Conservation (phyloP, 2,888 invertebrate genomes). For the Entomobrya proxima region DNA sequence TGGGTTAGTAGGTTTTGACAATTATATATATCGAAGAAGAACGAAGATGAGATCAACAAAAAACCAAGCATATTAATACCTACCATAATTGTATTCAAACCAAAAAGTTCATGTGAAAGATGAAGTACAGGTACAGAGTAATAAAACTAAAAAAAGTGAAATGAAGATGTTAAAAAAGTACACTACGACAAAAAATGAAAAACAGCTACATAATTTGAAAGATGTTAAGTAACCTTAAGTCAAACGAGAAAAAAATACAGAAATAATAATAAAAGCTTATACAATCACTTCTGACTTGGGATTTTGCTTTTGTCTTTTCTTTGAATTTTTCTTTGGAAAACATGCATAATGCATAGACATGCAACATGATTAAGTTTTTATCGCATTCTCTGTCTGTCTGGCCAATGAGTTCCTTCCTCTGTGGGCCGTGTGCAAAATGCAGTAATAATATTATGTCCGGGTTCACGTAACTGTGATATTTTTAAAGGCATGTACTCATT, state of each 20-base stretch:
- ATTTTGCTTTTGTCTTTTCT: neutral
- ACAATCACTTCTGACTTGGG: slow-evolving; percentile 47
- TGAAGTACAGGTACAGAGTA: slow-evolving; percentile 27
- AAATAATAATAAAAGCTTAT: slow-evolving; percentile 53
- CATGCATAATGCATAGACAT: no score
- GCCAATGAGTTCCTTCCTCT: no score
- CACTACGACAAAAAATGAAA: neutral
- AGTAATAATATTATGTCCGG: no score
- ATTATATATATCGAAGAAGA: no score
- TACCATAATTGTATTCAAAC: slow-evolving; percentile 34
- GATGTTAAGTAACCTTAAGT: slow-evolving; percentile 5
- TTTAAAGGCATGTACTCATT: neutral
- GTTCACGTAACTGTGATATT: no score
- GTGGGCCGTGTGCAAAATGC: no score
- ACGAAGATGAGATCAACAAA: no score
- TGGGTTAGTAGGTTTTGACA: no score
- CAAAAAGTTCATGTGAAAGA: neutral
- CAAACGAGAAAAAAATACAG: slow-evolving; percentile 11
- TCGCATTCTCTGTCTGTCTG: no score
- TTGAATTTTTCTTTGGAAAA: neutral
- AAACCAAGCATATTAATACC: neutral
- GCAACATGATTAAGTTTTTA: no score
- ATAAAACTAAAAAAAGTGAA: neutral
- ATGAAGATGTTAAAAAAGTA: slow-evolving; percentile 23
- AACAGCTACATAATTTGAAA: neutral